phyloP scores from a whole-genome alignment of 2,888 invertebrate genomes.

The Corythucha ciliata region DNA sequence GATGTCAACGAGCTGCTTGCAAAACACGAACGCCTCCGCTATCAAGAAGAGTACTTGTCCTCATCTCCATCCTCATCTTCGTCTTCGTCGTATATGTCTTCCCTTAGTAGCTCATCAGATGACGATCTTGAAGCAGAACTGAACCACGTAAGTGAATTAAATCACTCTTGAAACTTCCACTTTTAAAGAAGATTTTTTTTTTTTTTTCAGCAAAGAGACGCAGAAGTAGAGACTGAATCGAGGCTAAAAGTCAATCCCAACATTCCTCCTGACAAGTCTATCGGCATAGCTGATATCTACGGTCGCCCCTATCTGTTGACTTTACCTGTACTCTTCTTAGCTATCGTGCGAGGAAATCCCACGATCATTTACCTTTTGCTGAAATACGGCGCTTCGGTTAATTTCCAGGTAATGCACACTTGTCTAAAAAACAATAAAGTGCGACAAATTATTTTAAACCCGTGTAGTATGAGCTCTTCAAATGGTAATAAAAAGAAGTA shows the following conservation, averaged over 20 bases:
- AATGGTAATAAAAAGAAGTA: too few species aligned
- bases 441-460: too few species aligned
- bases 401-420: conserved; percentile 40
- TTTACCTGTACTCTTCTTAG: conserved; percentile 50
- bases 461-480: too few species aligned
- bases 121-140: conserved; percentile 21
- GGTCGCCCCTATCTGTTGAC: conserved; percentile 46
- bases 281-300: conserved; percentile 42
- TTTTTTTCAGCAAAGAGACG: conserved; percentile 15
- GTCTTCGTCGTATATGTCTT: conserved; percentile 25
- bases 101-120: conserved; percentile 25
- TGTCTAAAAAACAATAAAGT: neutral
- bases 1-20: conserved; percentile 37
- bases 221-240: conserved; percentile 28
- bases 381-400: conserved; percentile 46
- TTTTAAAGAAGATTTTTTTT: neutral
- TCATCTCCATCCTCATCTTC: conserved; percentile 31
- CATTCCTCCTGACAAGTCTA: conserved; percentile 37
- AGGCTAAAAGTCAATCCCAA: conserved; percentile 37
- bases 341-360: conserved; percentile 47
- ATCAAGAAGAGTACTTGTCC: conserved; percentile 34
- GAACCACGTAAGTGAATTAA: conserved; percentile 14
- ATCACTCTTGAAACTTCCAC: too few species aligned
- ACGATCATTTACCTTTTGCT: conserved; percentile 47
- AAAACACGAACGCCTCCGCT: conserved; percentile 38